phyloP scores from a whole-genome alignment of 2,113 vertebrate genomes.

The Sciurus niger region DNA sequence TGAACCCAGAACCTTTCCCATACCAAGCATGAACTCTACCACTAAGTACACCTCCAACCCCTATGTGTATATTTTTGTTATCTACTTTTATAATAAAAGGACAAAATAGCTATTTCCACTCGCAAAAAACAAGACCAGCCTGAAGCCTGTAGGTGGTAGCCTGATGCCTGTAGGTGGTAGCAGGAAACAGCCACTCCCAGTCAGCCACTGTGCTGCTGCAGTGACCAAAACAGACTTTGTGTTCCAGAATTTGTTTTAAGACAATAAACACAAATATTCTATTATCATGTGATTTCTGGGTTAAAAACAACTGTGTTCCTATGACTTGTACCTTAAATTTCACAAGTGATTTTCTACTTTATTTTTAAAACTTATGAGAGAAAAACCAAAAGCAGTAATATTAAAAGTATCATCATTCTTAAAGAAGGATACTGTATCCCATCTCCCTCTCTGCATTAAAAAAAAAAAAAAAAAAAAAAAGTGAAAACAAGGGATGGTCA shows the following conservation, averaged over 20 bases:
- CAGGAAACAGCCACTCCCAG: background rate
- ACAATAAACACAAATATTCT: background rate
- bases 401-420: background rate
- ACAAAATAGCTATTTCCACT: conserved; percentile 48
- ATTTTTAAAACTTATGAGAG: conserved; percentile 6
- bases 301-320: conserved; percentile 17
- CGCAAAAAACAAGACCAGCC: conserved; percentile 39
- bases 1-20: background rate
- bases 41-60: background rate
- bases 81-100: conserved; percentile 51
- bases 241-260: background rate
- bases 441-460: background rate
- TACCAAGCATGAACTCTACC: too few species aligned
- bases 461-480: background rate
- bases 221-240: background rate
- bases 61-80: background rate
- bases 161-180: background rate
- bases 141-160: background rate
- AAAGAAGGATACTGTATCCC: background rate
- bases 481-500: background rate
- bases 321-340: conserved; percentile 41
- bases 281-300: background rate
- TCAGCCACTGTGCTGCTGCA: background rate
- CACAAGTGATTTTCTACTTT: conserved; percentile 19
- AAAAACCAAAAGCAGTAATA: background rate